These are phyloP conservation scores for Clistopyga incitator DNA, from an alignment of 2,888 invertebrate species.

Conservation along the genomic window DNA sequence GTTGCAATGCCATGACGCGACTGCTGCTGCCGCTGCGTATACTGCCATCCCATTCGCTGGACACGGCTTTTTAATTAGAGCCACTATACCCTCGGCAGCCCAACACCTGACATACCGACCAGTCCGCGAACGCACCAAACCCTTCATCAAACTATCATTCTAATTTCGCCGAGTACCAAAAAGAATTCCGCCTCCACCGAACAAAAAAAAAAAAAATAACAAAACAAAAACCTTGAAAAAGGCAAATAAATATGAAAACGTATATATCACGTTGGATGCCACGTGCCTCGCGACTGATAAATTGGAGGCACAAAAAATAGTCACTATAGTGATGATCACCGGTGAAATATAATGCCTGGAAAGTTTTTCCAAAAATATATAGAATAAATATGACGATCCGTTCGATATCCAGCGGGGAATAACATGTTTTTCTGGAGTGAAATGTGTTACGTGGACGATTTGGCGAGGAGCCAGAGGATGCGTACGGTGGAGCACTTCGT, in stretches of 20 bases:
- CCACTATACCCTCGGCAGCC: conserved; percentile 75
- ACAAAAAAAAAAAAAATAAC: conserved; percentile 8
- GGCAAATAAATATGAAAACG: conserved; percentile 55
- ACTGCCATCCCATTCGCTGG: conserved; percentile 69
- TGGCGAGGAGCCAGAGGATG: conserved; percentile 57
- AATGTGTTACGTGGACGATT: conserved; percentile 48
- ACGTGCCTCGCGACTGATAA: conserved; percentile 42
- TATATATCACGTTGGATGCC: conserved; percentile 42
- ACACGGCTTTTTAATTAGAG: conserved; percentile 84
- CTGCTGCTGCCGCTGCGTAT: conserved; percentile 61
- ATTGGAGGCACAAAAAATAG: conserved; percentile 29
- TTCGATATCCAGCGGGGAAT: conserved; percentile 20
- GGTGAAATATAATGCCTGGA: not conserved
- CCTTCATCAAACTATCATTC: conserved; percentile 84
- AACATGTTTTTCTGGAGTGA: conserved; percentile 48
- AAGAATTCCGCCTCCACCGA: conserved; percentile 74
- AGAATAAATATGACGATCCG: not conserved
- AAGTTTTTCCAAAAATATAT: conserved; percentile 6
- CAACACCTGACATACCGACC: conserved; percentile 82
- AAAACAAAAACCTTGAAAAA: conserved; percentile 27
- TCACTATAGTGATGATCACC: conserved; percentile 1
- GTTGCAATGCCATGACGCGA: conserved; percentile 67
- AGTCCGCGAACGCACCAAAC: conserved; percentile 73
- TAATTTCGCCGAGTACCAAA: conserved; percentile 80
- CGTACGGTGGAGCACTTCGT: conserved; percentile 13